Percentiles rank a stretch among this genome's conserved stretches.
phyloP scores from a whole-genome alignment of 2,113 vertebrate species.

The Podarcis muralis region DNA sequence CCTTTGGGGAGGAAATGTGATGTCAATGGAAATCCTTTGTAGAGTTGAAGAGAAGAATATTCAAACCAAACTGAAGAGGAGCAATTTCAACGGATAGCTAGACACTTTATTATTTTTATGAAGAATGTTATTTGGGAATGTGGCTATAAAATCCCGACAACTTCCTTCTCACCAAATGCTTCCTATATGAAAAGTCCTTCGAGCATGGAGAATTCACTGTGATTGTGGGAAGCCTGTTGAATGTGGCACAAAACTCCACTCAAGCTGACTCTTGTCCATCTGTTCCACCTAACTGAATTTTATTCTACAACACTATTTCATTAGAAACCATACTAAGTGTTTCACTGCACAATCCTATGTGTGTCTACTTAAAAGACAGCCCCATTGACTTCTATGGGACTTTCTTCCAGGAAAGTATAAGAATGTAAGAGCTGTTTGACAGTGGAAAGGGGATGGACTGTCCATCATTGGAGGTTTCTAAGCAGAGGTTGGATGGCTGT shows the following conservation, averaged over 20 bases:
- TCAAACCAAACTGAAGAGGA: neutral
- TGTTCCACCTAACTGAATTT: neutral
- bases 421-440: too few species aligned
- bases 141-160: neutral
- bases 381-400: neutral
- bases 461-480: too few species aligned
- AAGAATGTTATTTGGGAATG: neutral
- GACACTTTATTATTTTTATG: neutral
- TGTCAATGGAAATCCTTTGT: slow-evolving; percentile 1
- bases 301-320: neutral
- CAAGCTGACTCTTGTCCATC: neutral
- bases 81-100: neutral
- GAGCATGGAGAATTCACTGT: neutral
- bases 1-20: neutral
- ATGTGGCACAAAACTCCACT: neutral
- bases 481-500: too few species aligned
- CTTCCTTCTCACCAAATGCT: neutral
- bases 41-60: neutral
- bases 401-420: neutral
- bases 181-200: neutral
- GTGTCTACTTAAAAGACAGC: neutral
- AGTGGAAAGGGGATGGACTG: too few species aligned
- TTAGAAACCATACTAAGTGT: neutral
- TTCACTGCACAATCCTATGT: neutral
- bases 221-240: neutral